Evolutionary conservation across 2,888 invertebrate species (phyloP).

Genomic region (Allophyes oxyacanthae): DNA sequence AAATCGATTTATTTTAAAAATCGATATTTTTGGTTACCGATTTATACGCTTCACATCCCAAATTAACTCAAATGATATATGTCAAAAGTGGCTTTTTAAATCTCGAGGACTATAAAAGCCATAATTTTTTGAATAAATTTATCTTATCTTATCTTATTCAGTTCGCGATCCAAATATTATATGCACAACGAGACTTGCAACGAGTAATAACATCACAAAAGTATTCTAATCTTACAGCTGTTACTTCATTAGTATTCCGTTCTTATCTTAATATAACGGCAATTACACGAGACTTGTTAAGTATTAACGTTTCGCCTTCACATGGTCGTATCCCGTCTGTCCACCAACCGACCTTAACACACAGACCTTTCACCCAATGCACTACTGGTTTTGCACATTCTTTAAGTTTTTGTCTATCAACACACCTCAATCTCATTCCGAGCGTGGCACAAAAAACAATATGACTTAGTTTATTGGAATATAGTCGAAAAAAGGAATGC

Average conservation of each 20-base stretch:
- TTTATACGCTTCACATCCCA: too few relatives aligned
- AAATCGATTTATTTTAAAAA: too few relatives aligned
- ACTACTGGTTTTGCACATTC: conserved; percentile 47
- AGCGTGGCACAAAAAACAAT: conserved; percentile 34
- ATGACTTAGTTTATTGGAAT: conserved; percentile 16
- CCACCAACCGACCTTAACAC: conserved; percentile 59
- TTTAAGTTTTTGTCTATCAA: conserved; percentile 26
- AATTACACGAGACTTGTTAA: conserved; percentile 13
- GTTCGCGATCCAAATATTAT: too few relatives aligned
- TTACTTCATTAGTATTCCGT: conserved; percentile 5
- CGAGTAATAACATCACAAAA: conserved; percentile 16
- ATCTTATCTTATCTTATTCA: too few relatives aligned
- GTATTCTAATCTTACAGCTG: conserved; percentile 9
- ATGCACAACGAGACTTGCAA: background rate
- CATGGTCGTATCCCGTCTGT: conserved; percentile 25
- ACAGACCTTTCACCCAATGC: conserved; percentile 63
- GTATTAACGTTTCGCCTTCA: conserved; percentile 13
- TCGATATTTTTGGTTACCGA: too few relatives aligned
- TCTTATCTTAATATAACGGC: conserved; percentile 2
- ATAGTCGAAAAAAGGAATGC: background rate
- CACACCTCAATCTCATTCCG: conserved; percentile 26
- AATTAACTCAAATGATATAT: too few relatives aligned
- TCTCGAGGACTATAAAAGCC: too few relatives aligned
- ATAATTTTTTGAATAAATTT: too few relatives aligned
- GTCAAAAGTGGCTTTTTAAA: too few relatives aligned